A percentile compares a stretch with the other conserved stretches of the same genome.
phyloP scores from a whole-genome alignment of 1,140 invertebrate species.

The Camponotus vicinus region DNA sequence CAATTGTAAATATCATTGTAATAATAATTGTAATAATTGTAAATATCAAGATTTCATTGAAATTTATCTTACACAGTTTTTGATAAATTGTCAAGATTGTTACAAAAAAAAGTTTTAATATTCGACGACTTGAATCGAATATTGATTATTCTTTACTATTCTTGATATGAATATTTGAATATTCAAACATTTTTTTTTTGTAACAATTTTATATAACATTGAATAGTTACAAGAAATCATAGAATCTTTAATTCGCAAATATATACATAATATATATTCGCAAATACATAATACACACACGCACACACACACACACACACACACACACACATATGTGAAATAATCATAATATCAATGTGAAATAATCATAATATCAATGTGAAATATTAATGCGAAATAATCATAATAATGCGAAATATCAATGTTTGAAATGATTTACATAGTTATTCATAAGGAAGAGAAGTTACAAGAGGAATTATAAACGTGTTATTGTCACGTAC shows the following conservation, averaged over 20 bases:
- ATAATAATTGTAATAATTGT: too few relatives aligned
- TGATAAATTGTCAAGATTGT: too few relatives aligned
- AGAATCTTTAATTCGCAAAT: too few relatives aligned
- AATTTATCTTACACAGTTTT: not conserved
- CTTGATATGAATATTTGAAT: not conserved
- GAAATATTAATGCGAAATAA: not conserved
- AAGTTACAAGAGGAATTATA: not conserved
- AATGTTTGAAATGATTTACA: not conserved
- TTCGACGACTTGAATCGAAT: too few relatives aligned
- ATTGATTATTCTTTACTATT: too few relatives aligned
- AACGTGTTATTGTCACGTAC: not conserved
- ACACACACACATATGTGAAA: not conserved
- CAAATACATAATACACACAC: too few relatives aligned
- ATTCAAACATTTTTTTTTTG: not conserved
- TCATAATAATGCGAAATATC: not conserved
- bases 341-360: not conserved
- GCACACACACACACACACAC: too few relatives aligned
- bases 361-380: not conserved
- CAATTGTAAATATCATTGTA: too few relatives aligned
- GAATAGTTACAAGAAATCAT: too few relatives aligned
- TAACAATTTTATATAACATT: not conserved
- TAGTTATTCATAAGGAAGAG: not conserved
- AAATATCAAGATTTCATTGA: not conserved
- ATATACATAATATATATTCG: too few relatives aligned
- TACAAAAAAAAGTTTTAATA: too few relatives aligned